Evolutionary conservation across 1,140 invertebrate species (phyloP), one percentile per base, ranked within the genome.

Genomic region (Bombus confusus): DNA sequence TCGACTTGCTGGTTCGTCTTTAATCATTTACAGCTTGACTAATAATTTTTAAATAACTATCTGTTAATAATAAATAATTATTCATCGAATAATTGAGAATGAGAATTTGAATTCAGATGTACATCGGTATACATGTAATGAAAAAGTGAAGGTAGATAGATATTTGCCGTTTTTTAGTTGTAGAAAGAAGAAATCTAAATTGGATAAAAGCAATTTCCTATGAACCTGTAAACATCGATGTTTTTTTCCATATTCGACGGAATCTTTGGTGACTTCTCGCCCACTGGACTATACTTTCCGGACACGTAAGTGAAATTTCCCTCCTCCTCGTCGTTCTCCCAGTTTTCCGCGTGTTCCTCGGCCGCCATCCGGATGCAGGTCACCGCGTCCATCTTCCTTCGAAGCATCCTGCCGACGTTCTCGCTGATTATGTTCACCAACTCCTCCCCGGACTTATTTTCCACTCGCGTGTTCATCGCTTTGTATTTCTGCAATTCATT

Each of bases 381-480:
- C 69, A 98, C 97, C 39, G 98, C 97, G 87, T 98, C 97, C 95
- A 98, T 98, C 96, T 98, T 98, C 77, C 97, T 96, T 64, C 97
- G 96, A 75, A 98, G 95, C 97, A 98, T 98, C 28, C 96, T 96
- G 73, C 96, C 96, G 62, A 98, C 97, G 85, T 97, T 97, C 68
- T 96, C 96, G 39, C 97, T 96, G 68, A 98, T 98, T 47, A 97
- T 96, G 74, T 96, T 96, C 80, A 98, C 96, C 85, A 98, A 96
- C 85, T 96, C 96, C 73, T 96, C 96, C 34, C 97, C 97, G 94
- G 98, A 96, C 92, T 98, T 98, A 66, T 96, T 95, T 91, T 96
- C 96, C 31, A 98, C 97, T 88, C 96, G 96, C 0, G 97, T 97
- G 94, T 98, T 97, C 92, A 97, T 96, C 90, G 96, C 95, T 94